Conservation (phyloP, 2,888 invertebrate genomes). For the Tipula confusa region DNA sequence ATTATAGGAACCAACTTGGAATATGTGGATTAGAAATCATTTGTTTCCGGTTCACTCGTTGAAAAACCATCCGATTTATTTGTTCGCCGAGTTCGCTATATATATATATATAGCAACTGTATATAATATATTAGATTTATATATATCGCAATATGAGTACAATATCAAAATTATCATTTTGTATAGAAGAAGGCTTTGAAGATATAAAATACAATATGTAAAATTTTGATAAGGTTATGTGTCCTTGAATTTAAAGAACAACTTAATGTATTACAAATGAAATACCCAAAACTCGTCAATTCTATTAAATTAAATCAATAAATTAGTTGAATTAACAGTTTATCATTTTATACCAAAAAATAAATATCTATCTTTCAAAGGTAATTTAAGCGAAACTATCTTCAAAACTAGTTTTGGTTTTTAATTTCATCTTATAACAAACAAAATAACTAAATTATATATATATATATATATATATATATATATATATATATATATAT, state of each 20-base stretch:
- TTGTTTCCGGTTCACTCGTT: no score
- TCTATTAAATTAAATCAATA: background rate
- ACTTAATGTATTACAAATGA: background rate
- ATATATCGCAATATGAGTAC: no score
- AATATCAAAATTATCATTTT: no score
- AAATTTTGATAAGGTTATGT: no score
- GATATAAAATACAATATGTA: no score
- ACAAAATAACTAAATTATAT: background rate
- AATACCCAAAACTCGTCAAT: background rate
- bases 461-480: background rate
- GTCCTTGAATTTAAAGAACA: background rate
- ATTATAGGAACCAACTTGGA: no score
- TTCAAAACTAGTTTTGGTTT: background rate
- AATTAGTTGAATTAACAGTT: background rate
- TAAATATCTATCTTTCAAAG: background rate
- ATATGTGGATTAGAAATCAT: no score
- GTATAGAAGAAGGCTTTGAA: background rate
- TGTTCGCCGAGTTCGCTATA: no score
- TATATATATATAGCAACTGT: no score
- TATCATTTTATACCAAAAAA: background rate
- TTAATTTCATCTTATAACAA: background rate
- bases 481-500: background rate
- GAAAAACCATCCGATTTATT: no score
- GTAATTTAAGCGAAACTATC: background rate
- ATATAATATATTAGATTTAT: no score